Evolutionary conservation across 2,797 vertebrate genomes (phyloP).

Genomic region (Varecia variegata): DNA sequence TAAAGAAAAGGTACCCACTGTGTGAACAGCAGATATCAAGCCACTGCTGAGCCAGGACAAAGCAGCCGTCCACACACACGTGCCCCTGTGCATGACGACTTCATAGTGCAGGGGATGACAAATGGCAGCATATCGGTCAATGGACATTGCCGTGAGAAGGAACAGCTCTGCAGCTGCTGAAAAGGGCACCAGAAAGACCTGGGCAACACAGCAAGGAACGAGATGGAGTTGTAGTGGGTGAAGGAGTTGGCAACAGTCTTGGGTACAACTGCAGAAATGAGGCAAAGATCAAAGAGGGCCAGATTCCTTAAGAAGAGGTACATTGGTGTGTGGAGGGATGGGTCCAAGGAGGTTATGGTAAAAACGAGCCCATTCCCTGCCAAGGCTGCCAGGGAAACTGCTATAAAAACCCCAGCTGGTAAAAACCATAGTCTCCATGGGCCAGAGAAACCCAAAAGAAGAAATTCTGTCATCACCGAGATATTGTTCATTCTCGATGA

Average conservation of each 20-base stretch:
- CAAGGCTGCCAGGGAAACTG: background rate
- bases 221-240: background rate
- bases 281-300: background rate
- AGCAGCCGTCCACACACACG: background rate
- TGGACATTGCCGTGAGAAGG: background rate
- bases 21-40: background rate
- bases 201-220: background rate
- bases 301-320: slow-evolving; percentile 25
- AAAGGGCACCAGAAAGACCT: background rate
- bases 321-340: background rate
- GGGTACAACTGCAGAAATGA: background rate
- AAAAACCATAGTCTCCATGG: background rate
- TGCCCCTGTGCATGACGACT: background rate
- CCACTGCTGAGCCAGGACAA: background rate
- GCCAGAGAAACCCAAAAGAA: background rate
- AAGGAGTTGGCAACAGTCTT: background rate
- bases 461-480: background rate
- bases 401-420: background rate
- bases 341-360: background rate
- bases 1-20: background rate
- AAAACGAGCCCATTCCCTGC: background rate
- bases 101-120: background rate
- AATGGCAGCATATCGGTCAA: background rate
- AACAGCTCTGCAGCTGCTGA: background rate
- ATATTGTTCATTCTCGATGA: background rate